These are phyloP conservation scores for Herminia tarsipennalis DNA, from an alignment of 2,888 invertebrate species.

Conservation along the genomic window DNA sequence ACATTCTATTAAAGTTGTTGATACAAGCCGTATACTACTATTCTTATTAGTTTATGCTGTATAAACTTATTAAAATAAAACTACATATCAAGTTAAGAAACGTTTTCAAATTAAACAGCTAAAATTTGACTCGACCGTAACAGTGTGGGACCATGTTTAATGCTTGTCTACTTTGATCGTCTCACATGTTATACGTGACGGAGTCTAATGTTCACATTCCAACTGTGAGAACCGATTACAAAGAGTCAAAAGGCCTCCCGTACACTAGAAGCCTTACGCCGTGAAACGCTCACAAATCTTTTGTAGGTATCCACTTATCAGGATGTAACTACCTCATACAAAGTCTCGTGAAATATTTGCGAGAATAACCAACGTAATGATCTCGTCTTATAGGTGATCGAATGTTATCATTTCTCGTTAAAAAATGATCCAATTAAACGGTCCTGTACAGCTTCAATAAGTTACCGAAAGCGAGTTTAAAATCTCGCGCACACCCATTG, in stretches of 20 bases:
- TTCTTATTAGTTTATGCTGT: not conserved
- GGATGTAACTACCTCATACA: constrained; percentile 17
- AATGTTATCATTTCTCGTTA: constrained; percentile 79
- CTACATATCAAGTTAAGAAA: constrained; percentile 15
- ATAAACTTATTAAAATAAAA: not conserved
- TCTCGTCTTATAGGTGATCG: constrained; percentile 69
- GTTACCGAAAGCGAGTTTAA: constrained; percentile 80
- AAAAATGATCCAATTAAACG: constrained; percentile 83
- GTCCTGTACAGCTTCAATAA: constrained; percentile 72
- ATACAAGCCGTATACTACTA: not conserved
- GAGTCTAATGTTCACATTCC: constrained; percentile 49
- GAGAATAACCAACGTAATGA: constrained; percentile 58
- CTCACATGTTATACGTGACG: constrained; percentile 47
- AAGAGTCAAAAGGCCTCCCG: constrained; percentile 35
- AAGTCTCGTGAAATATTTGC: constrained; percentile 52
- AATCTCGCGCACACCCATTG: constrained; percentile 84
- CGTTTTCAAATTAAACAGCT: constrained; percentile 31
- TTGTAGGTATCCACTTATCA: constrained; percentile 12
- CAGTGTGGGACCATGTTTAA: constrained; percentile 49
- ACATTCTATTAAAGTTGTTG: not conserved
- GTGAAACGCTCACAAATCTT: constrained; percentile 20
- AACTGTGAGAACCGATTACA: constrained; percentile 45
- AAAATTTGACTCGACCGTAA: constrained; percentile 39
- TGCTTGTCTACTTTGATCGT: constrained; percentile 58
- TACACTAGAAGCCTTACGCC: constrained; percentile 19